Evolutionary conservation across 2,797 vertebrate species (phyloP).

Genomic region (Myotis planiceps): DNA sequence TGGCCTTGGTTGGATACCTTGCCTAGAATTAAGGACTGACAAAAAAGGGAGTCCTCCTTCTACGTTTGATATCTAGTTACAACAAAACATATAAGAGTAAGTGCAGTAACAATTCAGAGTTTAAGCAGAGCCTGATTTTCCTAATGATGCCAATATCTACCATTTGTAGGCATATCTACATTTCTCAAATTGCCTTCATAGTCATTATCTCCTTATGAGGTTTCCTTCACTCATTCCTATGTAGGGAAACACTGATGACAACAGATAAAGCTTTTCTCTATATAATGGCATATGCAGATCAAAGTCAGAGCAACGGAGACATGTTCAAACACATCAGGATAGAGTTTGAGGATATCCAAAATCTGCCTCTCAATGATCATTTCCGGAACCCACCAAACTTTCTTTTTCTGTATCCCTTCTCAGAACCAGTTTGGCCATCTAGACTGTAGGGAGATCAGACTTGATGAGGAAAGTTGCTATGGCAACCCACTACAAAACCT

Average conservation of each 20-base stretch:
- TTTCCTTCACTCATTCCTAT: slow-evolving; percentile 20
- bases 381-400: slow-evolving; percentile 38
- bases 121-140: slow-evolving; percentile 62
- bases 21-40: not conserved
- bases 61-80: not conserved
- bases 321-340: slow-evolving; percentile 30
- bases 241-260: not conserved
- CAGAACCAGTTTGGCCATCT: slow-evolving; percentile 63
- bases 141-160: not conserved
- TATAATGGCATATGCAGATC: not conserved
- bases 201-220: slow-evolving; percentile 59
- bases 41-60: not conserved
- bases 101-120: not conserved
- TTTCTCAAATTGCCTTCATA: slow-evolving; percentile 29
- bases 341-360: not conserved
- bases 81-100: slow-evolving; percentile 31
- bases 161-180: not conserved
- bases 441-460: slow-evolving; percentile 50
- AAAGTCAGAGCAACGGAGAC: not conserved
- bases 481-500: slow-evolving; percentile 78
- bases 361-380: slow-evolving; percentile 48
- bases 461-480: slow-evolving; percentile 68
- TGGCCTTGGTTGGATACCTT: not conserved
- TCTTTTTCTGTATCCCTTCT: not conserved
- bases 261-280: slow-evolving; percentile 20